Conservation (phyloP, 2,888 invertebrate species). For the Phortica magna region DNA sequence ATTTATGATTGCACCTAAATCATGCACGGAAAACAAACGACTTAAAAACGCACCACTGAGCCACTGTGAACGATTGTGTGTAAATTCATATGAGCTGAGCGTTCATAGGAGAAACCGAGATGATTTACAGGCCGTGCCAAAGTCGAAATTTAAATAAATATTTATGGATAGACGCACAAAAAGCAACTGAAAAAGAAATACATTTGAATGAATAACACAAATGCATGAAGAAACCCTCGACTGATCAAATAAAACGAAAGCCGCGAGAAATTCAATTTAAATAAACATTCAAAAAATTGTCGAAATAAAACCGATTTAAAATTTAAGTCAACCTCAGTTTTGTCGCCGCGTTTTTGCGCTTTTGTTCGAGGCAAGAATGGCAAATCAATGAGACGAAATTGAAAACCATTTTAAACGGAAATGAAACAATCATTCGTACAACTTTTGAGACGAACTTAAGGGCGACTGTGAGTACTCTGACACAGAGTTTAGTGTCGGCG, state of each 20-base stretch:
- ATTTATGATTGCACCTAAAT: slow-evolving; percentile 74
- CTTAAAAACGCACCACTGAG: slow-evolving; percentile 46
- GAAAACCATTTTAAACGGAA: slow-evolving; percentile 70
- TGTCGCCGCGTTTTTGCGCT: slow-evolving; percentile 17
- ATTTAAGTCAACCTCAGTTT: slow-evolving; percentile 59
- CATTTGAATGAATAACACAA: slow-evolving; percentile 46
- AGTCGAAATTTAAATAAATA: slow-evolving; percentile 68
- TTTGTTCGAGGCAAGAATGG: slow-evolving; percentile 39
- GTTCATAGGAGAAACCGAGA: slow-evolving; percentile 46
- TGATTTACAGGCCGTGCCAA: slow-evolving; percentile 62
- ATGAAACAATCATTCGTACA: background rate
- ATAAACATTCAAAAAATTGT: slow-evolving; percentile 70
- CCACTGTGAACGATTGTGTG: slow-evolving; percentile 1
- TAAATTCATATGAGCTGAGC: slow-evolving; percentile 35
- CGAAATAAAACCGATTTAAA: slow-evolving; percentile 72
- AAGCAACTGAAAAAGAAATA: background rate
- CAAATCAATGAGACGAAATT: slow-evolving; percentile 52
- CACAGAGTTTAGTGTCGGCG: no score
- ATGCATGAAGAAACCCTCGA: background rate
- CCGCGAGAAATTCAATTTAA: slow-evolving; percentile 44
- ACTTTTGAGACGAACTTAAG: background rate
- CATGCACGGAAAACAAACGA: slow-evolving; percentile 59
- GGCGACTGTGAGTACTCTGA: background rate
- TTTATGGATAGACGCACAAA: slow-evolving; percentile 58
- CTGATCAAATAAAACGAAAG: slow-evolving; percentile 21